Evolutionary conservation across 2,797 vertebrate species (phyloP).

Genomic region (Miichthys miiuy): DNA sequence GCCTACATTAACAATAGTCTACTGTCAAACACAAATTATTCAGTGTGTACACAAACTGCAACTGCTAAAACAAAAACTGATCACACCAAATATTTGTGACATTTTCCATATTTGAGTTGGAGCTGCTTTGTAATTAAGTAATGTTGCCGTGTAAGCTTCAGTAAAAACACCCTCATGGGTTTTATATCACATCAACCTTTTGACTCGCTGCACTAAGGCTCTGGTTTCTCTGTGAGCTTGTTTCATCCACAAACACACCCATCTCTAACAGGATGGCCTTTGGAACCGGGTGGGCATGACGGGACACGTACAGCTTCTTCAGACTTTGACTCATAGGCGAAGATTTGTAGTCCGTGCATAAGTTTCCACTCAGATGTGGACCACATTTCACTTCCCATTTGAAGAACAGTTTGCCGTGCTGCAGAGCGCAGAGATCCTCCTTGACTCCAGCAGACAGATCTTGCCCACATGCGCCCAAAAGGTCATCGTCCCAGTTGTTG

Average conservation of each 20-base stretch:
- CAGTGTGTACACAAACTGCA: not conserved
- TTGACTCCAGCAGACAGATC: constrained; percentile 52
- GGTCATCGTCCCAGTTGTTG: constrained; percentile 85
- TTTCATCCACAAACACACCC: constrained; percentile 77
- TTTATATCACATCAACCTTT: not conserved
- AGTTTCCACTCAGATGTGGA: constrained; percentile 80
- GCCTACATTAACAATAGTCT: not conserved
- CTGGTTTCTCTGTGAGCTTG: constrained; percentile 32
- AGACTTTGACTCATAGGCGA: constrained; percentile 74
- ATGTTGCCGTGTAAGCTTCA: not conserved
- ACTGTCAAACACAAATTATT: not conserved
- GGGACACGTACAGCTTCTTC: constrained; percentile 76
- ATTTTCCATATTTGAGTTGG: not conserved
- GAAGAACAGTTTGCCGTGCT: constrained; percentile 84
- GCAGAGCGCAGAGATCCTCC: constrained; percentile 81
- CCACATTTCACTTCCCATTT: constrained; percentile 77
- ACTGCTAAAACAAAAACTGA: not conserved
- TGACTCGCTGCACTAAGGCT: constrained; percentile 18
- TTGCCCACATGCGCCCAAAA: constrained; percentile 83
- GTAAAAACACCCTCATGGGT: not conserved
- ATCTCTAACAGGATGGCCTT: constrained; percentile 72
- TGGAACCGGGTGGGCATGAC: constrained; percentile 79
- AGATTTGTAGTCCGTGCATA: constrained; percentile 82
- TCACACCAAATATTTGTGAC: not conserved
- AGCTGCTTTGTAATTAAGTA: too few relatives aligned